Evolutionary conservation across 2,113 vertebrate species (phyloP).

Genomic region (Rhynchomys soricoides): DNA sequence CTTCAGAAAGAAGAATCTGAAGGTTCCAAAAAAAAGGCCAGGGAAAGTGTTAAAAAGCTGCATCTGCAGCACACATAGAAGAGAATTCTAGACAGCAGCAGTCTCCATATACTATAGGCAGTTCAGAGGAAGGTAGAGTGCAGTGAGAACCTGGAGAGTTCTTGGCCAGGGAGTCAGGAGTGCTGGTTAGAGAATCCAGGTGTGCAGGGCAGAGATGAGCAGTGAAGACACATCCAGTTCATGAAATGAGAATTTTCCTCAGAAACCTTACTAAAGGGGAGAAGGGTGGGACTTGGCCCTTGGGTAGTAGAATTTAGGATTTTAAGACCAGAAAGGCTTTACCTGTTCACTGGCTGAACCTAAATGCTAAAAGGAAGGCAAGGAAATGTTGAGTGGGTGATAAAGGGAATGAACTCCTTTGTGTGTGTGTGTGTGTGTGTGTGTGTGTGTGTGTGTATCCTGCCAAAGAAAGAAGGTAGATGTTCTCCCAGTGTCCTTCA

Average conservation of each 20-base stretch:
- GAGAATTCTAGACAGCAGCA: neutral
- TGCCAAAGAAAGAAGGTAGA: neutral
- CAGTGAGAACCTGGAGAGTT: neutral
- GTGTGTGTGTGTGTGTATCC: too few species aligned
- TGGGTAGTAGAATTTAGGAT: neutral
- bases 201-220: neutral
- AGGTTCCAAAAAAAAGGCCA: neutral
- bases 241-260: neutral
- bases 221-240: neutral
- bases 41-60: neutral
- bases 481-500: neutral
- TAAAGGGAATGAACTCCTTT: neutral
- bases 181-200: neutral
- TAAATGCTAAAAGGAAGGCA: neutral
- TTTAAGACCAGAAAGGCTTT: neutral
- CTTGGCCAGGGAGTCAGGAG: too few species aligned
- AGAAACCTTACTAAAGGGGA: neutral
- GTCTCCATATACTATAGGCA: neutral
- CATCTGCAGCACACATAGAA: neutral
- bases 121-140: too few species aligned
- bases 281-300: neutral
- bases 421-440: too few species aligned
- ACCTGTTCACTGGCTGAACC: neutral
- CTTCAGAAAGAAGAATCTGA: neutral
- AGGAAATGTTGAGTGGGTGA: neutral